Evolutionary conservation across 2,113 vertebrate species (phyloP).

Genomic region (Condylura cristata): DNA sequence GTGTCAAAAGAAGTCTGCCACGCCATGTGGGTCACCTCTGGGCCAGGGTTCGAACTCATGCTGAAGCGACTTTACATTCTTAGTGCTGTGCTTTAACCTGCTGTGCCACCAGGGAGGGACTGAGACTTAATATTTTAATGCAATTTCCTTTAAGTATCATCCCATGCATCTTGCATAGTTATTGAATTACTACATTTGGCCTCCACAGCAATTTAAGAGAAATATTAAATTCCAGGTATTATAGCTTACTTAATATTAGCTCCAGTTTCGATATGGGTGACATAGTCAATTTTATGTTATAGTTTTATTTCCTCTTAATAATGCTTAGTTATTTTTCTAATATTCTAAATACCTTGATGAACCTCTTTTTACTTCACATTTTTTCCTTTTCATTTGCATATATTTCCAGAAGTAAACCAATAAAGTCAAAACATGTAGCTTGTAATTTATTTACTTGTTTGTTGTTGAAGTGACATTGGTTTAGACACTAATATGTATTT

Average conservation of each 20-base stretch:
- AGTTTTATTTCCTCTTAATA: background rate
- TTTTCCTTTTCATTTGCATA: background rate
- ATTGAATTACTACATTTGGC: background rate
- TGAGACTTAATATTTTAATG: background rate
- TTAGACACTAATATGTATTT: too few relatives aligned
- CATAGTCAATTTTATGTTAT: background rate
- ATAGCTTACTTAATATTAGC: background rate
- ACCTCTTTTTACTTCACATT: background rate
- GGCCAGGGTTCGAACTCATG: too few relatives aligned
- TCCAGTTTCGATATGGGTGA: background rate
- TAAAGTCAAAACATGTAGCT: background rate
- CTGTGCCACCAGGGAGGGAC: too few relatives aligned
- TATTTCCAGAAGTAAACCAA: slow-evolving; percentile 56
- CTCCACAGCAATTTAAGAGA: background rate
- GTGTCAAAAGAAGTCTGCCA: too few relatives aligned
- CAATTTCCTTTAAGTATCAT: background rate
- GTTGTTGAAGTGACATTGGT: too few relatives aligned
- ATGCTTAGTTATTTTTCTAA: background rate
- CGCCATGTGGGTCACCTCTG: too few relatives aligned
- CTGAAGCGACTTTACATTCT: too few relatives aligned
- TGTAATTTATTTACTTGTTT: too few relatives aligned
- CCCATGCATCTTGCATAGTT: background rate
- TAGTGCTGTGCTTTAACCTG: too few relatives aligned
- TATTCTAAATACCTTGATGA: background rate
- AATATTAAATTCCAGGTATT: background rate